A percentile compares a stretch with the other conserved stretches of the same genome.
Evolutionary conservation across 2,888 invertebrate genomes (phyloP).

Genomic region (Norana najaformis): DNA sequence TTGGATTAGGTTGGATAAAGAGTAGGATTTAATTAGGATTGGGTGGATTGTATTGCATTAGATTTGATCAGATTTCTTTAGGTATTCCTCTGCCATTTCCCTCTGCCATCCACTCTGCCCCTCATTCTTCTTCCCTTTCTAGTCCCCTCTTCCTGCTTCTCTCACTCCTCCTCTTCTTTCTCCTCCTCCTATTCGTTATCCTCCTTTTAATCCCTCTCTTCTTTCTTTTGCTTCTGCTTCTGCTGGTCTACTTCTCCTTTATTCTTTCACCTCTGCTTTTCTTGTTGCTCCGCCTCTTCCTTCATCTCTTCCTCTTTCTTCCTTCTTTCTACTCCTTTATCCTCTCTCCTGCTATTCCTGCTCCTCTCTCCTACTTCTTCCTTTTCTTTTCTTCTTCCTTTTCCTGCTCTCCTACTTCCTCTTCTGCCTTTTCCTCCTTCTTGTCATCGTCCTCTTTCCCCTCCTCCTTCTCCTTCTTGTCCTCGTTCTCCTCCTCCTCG

Average conservation of each 20-base stretch:
- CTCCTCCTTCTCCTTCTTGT: neutral
- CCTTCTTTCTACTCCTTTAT: neutral
- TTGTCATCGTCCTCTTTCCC: neutral
- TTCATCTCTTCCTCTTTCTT: neutral
- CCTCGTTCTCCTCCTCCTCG: neutral
- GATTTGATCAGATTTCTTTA: too few relatives aligned
- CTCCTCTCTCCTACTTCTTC: too few relatives aligned
- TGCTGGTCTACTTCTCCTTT: neutral
- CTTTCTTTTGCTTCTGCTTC: neutral
- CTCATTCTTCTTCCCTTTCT: constrained; percentile 10
- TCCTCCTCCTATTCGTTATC: neutral
- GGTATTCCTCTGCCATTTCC: too few relatives aligned
- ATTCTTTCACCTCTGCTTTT: neutral
- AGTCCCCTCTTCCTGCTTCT: neutral
- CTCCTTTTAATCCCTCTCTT: neutral
- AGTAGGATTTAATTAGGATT: too few relatives aligned
- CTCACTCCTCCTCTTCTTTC: neutral
- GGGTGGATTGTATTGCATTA: too few relatives aligned
- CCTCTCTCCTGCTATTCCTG: too few relatives aligned
- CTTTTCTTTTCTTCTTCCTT: too few relatives aligned
- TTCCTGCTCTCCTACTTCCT: too few relatives aligned
- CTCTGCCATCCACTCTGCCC: neutral
- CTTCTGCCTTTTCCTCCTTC: too few relatives aligned
- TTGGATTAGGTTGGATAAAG: too few relatives aligned
- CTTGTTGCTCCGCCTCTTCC: neutral